These are phyloP conservation scores for Drosophila falleni DNA, from an alignment of 2,888 invertebrate species.

Conservation along the genomic window DNA sequence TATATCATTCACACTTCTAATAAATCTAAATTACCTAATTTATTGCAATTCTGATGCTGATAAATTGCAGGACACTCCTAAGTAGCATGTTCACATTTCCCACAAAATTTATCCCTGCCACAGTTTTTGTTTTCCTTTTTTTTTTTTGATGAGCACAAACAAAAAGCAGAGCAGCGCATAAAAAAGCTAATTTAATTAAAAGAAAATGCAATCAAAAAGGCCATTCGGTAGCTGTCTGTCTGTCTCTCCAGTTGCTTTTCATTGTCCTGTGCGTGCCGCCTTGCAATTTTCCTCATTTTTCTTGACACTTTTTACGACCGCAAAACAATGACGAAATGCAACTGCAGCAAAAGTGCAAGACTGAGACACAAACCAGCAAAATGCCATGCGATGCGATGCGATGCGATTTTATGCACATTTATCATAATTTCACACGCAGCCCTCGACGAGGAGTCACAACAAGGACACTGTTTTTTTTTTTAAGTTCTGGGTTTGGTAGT, in stretches of 20 bases:
- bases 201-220: slow-evolving; percentile 80
- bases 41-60: slow-evolving; percentile 38
- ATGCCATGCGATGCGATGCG: slow-evolving; percentile 46
- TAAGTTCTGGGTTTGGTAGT: slow-evolving; percentile 52
- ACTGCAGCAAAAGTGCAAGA: slow-evolving; percentile 45
- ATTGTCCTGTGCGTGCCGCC: slow-evolving; percentile 75
- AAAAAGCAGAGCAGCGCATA: slow-evolving; percentile 72
- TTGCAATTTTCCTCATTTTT: slow-evolving; percentile 64
- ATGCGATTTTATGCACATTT: slow-evolving; percentile 78
- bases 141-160: slow-evolving; percentile 60
- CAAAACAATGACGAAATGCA: slow-evolving; percentile 70
- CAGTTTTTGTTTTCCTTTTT: slow-evolving; percentile 6
- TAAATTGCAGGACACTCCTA: slow-evolving; percentile 55
- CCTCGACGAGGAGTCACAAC: slow-evolving; percentile 62
- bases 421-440: slow-evolving; percentile 81
- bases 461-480: slow-evolving; percentile 47
- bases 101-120: slow-evolving; percentile 24
- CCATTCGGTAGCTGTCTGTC: slow-evolving; percentile 49
- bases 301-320: slow-evolving; percentile 71
- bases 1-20: slow-evolving; percentile 18
- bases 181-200: slow-evolving; percentile 81
- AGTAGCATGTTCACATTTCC: slow-evolving; percentile 51
- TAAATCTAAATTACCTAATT: slow-evolving; percentile 45
- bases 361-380: slow-evolving; percentile 47
- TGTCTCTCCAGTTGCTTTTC: slow-evolving; percentile 17